Evolutionary conservation across 2,888 invertebrate species (phyloP), one percentile per base, ranked within the genome.

Genomic region (Nomada ferruginata): DNA sequence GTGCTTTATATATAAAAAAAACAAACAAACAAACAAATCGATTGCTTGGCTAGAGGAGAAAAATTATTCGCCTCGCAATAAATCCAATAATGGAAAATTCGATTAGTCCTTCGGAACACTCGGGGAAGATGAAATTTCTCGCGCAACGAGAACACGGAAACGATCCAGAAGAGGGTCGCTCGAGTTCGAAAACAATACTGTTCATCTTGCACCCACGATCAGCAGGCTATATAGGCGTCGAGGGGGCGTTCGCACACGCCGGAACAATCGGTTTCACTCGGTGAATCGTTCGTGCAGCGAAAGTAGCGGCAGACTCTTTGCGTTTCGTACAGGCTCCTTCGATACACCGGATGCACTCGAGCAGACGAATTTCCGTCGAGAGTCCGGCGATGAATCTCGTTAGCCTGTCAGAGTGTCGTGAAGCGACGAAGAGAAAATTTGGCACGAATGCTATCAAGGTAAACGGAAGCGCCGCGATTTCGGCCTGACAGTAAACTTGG

Each of bases 181-280:
- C 83, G 85, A 76, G 79, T 75, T 89, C 87, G 76, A 73, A 75
- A 88, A 86, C 83, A 87, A 89, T 89, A 93, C 93, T 93, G 92
- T 76, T 87, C 74, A 89, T 87, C 84, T 73, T 88, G 79, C 79
- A 78, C 68, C 82, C 69, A 47, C 61, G 75, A 83, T 82, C 87
- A 85, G 84, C 85, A 77, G 81, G 75, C 91, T 93, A 91, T 92
- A 93, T 93, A 93, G 90, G 90, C 90, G 90, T 85, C 80, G 79
- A 78, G 81, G 83, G 85, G 89, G 84, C 80, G 84, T 92, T 93
- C 92, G 89, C 92, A 91, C 91, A 89, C 89, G 86, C 90, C 85
- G 86, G 90, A 92, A 93, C 93, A 93, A 93, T 93, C 87, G 90
- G 92, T 93, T 92, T 93, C 93, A 92, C 93, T 93, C 79, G 85